These are phyloP conservation scores for Smittia sp. DNA, from an alignment of 2,888 invertebrate species.

Conservation along the genomic window DNA sequence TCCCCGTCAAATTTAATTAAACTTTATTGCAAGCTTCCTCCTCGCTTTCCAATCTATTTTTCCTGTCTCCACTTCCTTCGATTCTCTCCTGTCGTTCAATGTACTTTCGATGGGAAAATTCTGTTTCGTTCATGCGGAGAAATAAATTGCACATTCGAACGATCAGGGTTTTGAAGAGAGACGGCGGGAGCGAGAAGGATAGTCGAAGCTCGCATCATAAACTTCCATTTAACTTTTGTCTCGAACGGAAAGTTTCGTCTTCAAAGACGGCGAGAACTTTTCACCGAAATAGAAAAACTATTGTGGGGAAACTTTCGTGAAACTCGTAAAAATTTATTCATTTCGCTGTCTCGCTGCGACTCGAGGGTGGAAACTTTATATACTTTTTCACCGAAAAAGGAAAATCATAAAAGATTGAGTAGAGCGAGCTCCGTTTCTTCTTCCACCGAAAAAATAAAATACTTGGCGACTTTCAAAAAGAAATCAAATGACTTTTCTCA, in stretches of 20 bases:
- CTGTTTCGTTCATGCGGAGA: background rate
- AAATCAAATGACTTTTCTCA: background rate
- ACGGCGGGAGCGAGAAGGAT: too few species aligned
- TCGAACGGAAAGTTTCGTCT: slow-evolving; percentile 1
- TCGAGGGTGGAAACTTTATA: too few species aligned
- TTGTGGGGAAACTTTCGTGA: background rate
- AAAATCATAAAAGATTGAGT: background rate
- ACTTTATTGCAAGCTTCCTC: slow-evolving; percentile 38
- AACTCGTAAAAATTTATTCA: slow-evolving; percentile 1
- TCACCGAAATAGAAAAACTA: background rate
- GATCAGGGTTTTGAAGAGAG: background rate
- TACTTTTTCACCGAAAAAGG: background rate
- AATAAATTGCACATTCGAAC: background rate
- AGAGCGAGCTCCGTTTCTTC: background rate
- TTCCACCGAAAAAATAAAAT: background rate
- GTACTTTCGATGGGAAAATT: background rate
- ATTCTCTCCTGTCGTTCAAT: background rate
- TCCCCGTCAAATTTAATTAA: slow-evolving; percentile 37
- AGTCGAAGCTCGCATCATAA: background rate
- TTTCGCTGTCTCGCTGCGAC: background rate
- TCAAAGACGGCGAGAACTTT: too few species aligned
- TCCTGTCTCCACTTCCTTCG: background rate
- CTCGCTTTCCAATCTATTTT: slow-evolving; percentile 14
- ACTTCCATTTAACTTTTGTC: background rate
- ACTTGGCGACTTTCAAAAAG: background rate